phyloP scores from a whole-genome alignment of 1,140 invertebrate species.

The Argopecten irradians region DNA sequence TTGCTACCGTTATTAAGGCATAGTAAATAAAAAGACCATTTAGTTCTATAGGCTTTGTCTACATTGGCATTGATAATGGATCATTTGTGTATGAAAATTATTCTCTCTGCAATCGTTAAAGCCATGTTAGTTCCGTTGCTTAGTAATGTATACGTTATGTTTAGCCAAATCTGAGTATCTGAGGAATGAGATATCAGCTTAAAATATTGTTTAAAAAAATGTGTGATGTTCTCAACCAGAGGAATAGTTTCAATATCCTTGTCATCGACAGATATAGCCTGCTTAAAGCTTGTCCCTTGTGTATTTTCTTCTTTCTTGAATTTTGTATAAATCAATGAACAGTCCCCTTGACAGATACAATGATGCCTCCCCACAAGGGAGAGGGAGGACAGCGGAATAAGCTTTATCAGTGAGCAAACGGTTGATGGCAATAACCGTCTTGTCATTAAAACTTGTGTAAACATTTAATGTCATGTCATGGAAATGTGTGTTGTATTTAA shows the following conservation, averaged over 20 bases:
- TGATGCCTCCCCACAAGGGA: background rate
- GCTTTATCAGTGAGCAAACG: background rate
- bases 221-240: no score
- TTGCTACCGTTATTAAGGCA: no score
- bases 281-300: background rate
- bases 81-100: no score
- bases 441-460: background rate
- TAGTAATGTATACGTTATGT: no score
- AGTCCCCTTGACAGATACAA: background rate
- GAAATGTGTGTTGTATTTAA: constrained; percentile 9
- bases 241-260: background rate
- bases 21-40: no score
- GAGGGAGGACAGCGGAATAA: background rate
- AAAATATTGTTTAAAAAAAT: no score
- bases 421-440: constrained; percentile 5
- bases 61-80: no score
- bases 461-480: constrained; percentile 1
- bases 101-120: no score
- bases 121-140: no score
- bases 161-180: no score
- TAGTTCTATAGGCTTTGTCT: no score
- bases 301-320: background rate
- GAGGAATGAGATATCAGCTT: no score
- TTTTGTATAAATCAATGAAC: background rate
- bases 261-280: background rate